Evolutionary conservation across 2,113 vertebrate species (phyloP), one percentile per base, ranked within the genome.

Genomic region (Tympanuchus pallidicinctus): DNA sequence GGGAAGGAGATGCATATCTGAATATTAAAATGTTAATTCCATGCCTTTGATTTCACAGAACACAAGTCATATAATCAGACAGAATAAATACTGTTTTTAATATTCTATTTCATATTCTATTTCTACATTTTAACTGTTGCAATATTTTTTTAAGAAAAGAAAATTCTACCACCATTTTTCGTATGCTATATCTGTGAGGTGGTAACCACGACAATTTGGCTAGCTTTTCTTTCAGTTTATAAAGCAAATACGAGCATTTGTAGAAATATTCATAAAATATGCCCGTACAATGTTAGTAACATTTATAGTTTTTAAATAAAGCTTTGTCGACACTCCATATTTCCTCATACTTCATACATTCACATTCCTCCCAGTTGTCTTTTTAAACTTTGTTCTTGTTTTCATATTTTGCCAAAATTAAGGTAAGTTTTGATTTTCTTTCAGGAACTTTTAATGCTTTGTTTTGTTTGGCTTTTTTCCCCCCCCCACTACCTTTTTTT

Each of bases 371-470:
- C 66, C 75, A 93, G 76, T 78, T 72, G 65, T 96, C 27, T 82
- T 90, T 47, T 76, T 2, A 93, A 86, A 81, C 89, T 94, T 93
- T 52, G 78, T 90, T 95, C 57, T 63, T 63, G 12, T 89, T 91
- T 94, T 94, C 84, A 74, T 92, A 72, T 74, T 97, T 89, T 94
- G n/a, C 81, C 88, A 94, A 72, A 94, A 86, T 88, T 87, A 82
- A 86, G 21, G 21, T 65, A 38, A 74, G 8, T 76, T 96, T 93
- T 83, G 65, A 72, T 86, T 93, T 95, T 80, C 65, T 88, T 86
- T 92, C 65, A 86, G 14, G 21, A 10, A 57, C 88, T 82, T 90
- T 67, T 75, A 90, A 79, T 86, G 25, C 38, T 30, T 56, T 89
- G 21, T 16, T 82, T 92, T 85, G 19, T 67, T 52, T 52, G 15